Base-by-base conservation (phyloP, 2,113 vertebrate species). In the Chiloscyllium plagiosum region DNA sequence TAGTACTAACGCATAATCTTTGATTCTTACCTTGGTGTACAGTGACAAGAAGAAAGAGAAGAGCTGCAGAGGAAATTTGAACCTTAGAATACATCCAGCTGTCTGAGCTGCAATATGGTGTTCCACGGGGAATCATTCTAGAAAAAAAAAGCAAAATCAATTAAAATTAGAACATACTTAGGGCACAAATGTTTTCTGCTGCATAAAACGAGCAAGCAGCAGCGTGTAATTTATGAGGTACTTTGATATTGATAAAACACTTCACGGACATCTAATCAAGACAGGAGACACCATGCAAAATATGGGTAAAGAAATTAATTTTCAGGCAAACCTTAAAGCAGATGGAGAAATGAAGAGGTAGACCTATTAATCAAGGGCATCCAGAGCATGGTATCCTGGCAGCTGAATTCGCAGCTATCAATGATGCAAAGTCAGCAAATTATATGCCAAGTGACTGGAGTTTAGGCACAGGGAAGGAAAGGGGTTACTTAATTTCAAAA, bases 101-200 rank as follows among this genome's bases (percentile, higher is more conserved):
- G 47, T 22, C 50, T 95, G 94, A 95, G 47, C 10, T 95, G 42
- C 4, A 76, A 47, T 2, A 29, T 24, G 17, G 22, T 70, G 42
- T n/a, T 95, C 24, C 69, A 52, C 26, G 19, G 94, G 69, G 4
- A 72, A 50, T 70, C 94, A 95, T 95, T 95, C 94, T 95, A 37
- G 42, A 22, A 72, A 95, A 68, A 68, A 42, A 92, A 93, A 92
- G 10, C 68, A 70, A 95, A 29, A 52, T 76, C 37, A 95, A 95
- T 52, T 42, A 19, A 76, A 95, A 95, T 70, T 50, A 42, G 13
- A 47, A 69, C 65, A 94, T 69, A 66, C 6, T 12, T 15, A 94
- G 65, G 19, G 66, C n/a, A 50, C 52, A 24, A 72, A 72, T 50
- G 66, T 13, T 29, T 56, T 90, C 52, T 90, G 56, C 87, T 61